Evolutionary conservation across 2,113 vertebrate species (phyloP).

Genomic region (Sigmodon hispidus): DNA sequence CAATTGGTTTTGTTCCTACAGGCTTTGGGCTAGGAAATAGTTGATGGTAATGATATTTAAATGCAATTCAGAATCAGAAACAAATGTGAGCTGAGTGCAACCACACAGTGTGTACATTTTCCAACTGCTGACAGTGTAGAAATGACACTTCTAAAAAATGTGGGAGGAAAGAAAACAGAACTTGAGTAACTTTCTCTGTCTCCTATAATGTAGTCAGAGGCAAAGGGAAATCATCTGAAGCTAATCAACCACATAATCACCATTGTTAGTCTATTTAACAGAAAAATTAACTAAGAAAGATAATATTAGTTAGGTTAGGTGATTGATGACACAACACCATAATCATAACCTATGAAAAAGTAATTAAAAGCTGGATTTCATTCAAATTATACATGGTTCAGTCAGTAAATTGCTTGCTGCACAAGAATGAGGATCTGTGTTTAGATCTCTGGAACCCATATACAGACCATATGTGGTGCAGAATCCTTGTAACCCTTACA

Average conservation of each 20-base stretch:
- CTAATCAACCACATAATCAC: not conserved
- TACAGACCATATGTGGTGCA: not conserved
- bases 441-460: not conserved
- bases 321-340: not conserved
- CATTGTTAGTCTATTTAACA: not conserved
- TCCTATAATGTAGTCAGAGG: not conserved
- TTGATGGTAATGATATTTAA: not conserved
- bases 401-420: not conserved
- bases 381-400: not conserved
- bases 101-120: not conserved
- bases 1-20: not conserved
- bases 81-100: conserved; percentile 43
- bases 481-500: not conserved
- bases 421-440: not conserved
- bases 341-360: not conserved
- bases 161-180: not conserved
- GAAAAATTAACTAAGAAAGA: conserved; percentile 5
- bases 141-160: not conserved
- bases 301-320: not conserved
- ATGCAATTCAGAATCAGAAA: conserved; percentile 4
- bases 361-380: not conserved
- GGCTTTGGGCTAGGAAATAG: not conserved
- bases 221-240: not conserved
- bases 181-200: not conserved
- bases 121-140: not conserved